Evolutionary conservation across 1,140 invertebrate species (phyloP).

Genomic region (Eueides isabella): DNA sequence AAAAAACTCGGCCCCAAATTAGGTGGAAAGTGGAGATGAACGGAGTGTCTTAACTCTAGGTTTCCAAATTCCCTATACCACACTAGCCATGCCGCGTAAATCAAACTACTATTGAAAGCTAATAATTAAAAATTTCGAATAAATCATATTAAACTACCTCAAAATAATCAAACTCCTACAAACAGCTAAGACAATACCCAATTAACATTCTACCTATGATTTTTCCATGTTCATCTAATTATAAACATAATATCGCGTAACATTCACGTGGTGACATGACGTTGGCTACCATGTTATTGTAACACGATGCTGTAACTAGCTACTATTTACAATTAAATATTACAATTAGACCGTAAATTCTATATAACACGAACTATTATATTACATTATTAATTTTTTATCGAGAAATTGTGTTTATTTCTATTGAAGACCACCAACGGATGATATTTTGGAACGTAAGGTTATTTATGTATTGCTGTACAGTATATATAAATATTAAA

Average conservation of each 20-base stretch:
- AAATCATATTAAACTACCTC: too few species aligned
- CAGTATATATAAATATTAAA: too few species aligned
- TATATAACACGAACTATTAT: neutral
- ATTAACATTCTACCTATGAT: neutral
- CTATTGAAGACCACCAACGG: neutral
- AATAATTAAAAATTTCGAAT: too few species aligned
- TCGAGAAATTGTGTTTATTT: neutral
- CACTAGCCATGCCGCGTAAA: too few species aligned
- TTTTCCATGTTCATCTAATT: conserved; percentile 13
- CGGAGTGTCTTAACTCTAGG: too few species aligned
- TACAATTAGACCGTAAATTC: conserved; percentile 1
- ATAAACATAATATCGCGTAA: conserved; percentile 23
- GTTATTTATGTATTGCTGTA: too few species aligned
- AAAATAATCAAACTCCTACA: neutral
- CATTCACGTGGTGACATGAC: conserved; percentile 13
- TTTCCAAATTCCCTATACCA: too few species aligned
- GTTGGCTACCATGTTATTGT: conserved; percentile 14
- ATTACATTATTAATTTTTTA: neutral
- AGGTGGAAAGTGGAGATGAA: too few species aligned
- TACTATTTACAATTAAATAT: conserved; percentile 10
- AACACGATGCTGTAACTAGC: conserved; percentile 17
- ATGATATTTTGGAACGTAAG: neutral
- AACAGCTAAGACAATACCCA: neutral
- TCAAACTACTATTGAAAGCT: too few species aligned
- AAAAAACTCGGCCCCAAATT: too few species aligned